phyloP scores from a whole-genome alignment of 1,140 invertebrate species.

The Drosophila rufa region DNA sequence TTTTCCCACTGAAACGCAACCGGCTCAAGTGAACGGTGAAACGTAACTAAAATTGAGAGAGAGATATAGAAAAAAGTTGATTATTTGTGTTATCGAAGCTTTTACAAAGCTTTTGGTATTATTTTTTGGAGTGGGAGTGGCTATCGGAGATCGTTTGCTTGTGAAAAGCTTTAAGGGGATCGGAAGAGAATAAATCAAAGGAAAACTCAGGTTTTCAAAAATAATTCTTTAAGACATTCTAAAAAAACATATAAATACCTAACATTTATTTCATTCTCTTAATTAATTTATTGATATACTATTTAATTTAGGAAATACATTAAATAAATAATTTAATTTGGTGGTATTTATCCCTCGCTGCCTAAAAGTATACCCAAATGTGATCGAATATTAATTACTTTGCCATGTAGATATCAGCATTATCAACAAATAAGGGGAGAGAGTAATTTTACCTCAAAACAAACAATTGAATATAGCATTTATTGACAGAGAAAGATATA shows the following conservation, averaged over 20 bases:
- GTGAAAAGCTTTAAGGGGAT: not conserved
- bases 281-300: no score
- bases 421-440: not conserved
- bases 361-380: slow-evolving; percentile 50
- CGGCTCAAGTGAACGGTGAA: slow-evolving; percentile 14
- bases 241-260: no score
- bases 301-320: no score
- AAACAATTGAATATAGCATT: not conserved
- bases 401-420: not conserved
- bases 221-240: no score
- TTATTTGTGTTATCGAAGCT: slow-evolving; percentile 18
- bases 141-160: slow-evolving; percentile 4
- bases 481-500: not conserved
- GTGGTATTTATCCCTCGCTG: not conserved
- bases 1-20: slow-evolving; percentile 25
- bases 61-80: slow-evolving; percentile 10
- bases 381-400: slow-evolving; percentile 3
- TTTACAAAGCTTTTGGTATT: slow-evolving; percentile 11
- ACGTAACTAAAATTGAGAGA: slow-evolving; percentile 42
- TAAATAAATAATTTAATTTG: no score
- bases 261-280: no score
- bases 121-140: not conserved
- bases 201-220: no score
- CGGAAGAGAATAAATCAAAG: no score
- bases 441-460: not conserved